These are phyloP conservation scores for Eupithecia subumbrata DNA, from an alignment of 2,888 invertebrate species.

Conservation along the genomic window DNA sequence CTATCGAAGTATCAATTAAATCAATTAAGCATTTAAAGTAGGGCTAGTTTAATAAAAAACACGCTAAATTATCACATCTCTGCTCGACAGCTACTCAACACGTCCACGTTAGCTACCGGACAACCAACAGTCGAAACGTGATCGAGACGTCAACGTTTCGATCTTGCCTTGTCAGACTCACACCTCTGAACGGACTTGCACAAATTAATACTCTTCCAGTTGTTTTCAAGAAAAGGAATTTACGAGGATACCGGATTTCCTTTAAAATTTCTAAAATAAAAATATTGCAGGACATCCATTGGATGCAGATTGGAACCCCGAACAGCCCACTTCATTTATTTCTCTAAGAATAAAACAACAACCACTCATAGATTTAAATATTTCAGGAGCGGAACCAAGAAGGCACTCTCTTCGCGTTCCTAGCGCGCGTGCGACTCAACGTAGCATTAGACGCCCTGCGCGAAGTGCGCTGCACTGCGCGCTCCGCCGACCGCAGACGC, in stretches of 20 bases:
- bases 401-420: constrained; percentile 64
- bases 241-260: neutral
- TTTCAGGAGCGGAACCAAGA: constrained; percentile 60
- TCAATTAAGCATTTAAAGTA: no score
- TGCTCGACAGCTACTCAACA: no score
- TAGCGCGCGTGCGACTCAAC: constrained; percentile 67
- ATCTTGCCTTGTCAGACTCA: no score
- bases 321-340: neutral
- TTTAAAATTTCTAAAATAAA: neutral
- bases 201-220: no score
- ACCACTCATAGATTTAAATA: neutral
- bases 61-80: no score
- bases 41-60: no score
- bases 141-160: no score
- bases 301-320: neutral
- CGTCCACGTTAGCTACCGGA: no score
- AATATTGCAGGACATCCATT: neutral
- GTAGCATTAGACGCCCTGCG: constrained; percentile 69
- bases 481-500: constrained; percentile 59
- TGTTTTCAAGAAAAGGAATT: no score
- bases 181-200: no score
- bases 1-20: no score
- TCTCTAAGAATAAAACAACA: neutral
- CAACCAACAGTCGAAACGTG: no score
- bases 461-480: constrained; percentile 64